These are phyloP conservation scores for Tuta absoluta DNA, from an alignment of 2,888 invertebrate genomes.

Conservation along the genomic window DNA sequence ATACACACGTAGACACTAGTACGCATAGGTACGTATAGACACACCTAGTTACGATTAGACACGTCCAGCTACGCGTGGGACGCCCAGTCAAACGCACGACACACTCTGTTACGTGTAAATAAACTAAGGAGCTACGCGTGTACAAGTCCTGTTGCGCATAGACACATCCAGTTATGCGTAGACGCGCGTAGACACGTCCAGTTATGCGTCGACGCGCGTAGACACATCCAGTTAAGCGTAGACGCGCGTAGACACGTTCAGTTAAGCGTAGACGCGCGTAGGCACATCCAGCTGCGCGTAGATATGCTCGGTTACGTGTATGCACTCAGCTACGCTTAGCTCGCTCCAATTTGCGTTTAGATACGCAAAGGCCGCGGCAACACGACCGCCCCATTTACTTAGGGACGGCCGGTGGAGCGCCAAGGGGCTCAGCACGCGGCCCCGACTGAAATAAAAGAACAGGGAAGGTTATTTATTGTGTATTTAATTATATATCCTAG, in stretches of 20 bases:
- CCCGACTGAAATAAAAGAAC: slow-evolving; percentile 1
- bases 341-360: not conserved
- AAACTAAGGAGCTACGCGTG: too few species aligned
- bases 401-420: slow-evolving; percentile 8
- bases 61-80: not conserved
- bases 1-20: not conserved
- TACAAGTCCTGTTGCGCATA: not conserved
- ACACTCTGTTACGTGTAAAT: too few species aligned
- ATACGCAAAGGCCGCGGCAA: not conserved
- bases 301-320: not conserved
- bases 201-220: not conserved
- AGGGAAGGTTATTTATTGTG: not conserved
- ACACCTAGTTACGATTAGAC: not conserved
- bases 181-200: not conserved
- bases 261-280: not conserved
- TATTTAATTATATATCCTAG: not conserved
- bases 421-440: slow-evolving; percentile 23
- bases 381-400: not conserved
- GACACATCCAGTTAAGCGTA: not conserved
- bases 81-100: too few species aligned
- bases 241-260: not conserved
- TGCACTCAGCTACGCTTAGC: not conserved
- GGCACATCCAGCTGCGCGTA: not conserved
- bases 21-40: not conserved
- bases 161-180: too few species aligned